Base-by-base conservation (phyloP, 2,888 invertebrate genomes). In the Erannis defoliaria region DNA sequence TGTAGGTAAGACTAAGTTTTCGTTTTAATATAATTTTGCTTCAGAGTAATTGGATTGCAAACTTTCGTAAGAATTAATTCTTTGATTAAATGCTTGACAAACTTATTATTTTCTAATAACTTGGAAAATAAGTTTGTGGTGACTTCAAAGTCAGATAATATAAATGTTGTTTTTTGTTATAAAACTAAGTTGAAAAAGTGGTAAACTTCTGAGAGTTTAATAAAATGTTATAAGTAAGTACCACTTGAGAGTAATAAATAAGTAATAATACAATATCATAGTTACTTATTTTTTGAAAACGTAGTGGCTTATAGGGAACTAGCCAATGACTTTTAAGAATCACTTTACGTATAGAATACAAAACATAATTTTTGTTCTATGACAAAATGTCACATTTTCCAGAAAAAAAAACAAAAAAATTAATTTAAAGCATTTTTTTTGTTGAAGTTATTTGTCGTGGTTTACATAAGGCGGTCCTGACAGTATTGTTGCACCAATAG, bases 101-200 rank as follows among this genome's bases (percentile, higher is more conserved):
- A 61, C 50, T 61, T 61, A 61, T 60, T 54, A 48, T 42, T 54
- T 60, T 60, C 18, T 60, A 42, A 54, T 60, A 38, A 33, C 49
- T 55, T 55, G 21, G 50, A 29, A 31, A 26, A 40, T 31, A 19
- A 54, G 43, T 48, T 54, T 19, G 40, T 42, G 54, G 53, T 38
- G 40, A 26, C 42, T 54, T 46, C 18, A 18, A 43, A 49, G 46
- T 42, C 23, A 5, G 26, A n/a, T 29, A 35, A 33, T 43, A 42
- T 5, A 43, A 43, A 23, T 12, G 21, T 49, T 48, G 33, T 12
- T 48, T 48, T 35, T 12, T 35, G 10, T 38, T 16, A 14, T 33
- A 46, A 5, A 46, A 33, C 5, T 9, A 29, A 18, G 18, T 46
- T 46, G n/a, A 46, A 5, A 12, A 31, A 46, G 10, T 16, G 4